Conservation (phyloP, 2,888 invertebrate species). For the Helobdella robusta region DNA sequence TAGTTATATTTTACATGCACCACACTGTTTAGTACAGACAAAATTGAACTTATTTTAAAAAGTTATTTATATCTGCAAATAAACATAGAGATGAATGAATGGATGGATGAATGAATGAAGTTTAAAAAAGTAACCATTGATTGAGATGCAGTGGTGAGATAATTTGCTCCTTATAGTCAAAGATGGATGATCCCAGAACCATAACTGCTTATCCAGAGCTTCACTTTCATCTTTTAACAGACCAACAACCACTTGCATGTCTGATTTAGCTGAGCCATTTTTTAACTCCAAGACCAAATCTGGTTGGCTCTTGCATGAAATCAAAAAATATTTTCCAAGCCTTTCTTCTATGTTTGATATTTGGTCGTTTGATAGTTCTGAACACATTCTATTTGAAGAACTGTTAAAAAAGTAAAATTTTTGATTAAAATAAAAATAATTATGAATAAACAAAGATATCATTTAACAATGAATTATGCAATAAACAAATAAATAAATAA, state of each 20-base stretch:
- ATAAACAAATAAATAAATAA: too few species aligned
- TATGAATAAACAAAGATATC: too few species aligned
- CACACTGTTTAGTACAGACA: too few species aligned
- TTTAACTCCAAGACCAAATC: conserved; percentile 24
- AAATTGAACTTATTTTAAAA: too few species aligned
- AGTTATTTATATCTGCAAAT: too few species aligned
- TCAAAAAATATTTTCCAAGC: conserved; percentile 26
- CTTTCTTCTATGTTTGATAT: conserved; percentile 10
- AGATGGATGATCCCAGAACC: conserved; percentile 15
- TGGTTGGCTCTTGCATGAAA: conserved; percentile 13
- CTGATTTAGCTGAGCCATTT: conserved; percentile 10
- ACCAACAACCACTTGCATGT: conserved; percentile 12
- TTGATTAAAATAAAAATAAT: too few species aligned
- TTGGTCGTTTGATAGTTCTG: too few species aligned
- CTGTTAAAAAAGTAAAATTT: neutral
- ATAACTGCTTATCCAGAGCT: conserved; percentile 24
- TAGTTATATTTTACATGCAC: too few species aligned
- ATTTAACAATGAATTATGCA: too few species aligned
- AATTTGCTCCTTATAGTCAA: conserved; percentile 22
- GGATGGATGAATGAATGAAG: too few species aligned
- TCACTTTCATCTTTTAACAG: conserved; percentile 8
- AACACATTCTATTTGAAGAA: neutral
- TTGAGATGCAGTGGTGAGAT: conserved; percentile 22
- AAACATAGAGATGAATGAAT: too few species aligned
- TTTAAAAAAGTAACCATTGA: conserved; percentile 6